Evolutionary conservation across 2,113 vertebrate species (phyloP).

Genomic region (Nerophis lumbriciformis): DNA sequence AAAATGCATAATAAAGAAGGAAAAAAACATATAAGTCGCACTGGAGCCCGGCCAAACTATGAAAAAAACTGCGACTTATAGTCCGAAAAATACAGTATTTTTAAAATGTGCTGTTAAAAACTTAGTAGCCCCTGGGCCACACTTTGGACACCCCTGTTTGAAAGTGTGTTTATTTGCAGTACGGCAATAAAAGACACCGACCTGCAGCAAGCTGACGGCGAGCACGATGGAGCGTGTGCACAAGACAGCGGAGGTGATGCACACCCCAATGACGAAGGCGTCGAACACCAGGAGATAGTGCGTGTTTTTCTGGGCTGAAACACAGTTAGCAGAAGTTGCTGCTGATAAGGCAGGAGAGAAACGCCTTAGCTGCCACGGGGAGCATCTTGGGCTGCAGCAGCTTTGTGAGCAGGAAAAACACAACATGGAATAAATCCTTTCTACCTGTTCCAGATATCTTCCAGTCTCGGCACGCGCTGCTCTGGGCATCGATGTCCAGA

Average conservation of each 20-base stretch:
- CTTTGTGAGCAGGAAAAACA: too few species aligned
- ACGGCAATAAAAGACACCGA: slow-evolving; percentile 42
- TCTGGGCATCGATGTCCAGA: slow-evolving; percentile 82
- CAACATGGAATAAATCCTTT: not conserved
- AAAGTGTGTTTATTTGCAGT: not conserved
- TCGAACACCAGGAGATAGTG: slow-evolving; percentile 87
- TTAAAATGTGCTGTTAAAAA: not conserved
- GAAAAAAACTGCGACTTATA: too few species aligned
- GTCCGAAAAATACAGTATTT: too few species aligned
- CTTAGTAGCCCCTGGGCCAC: too few species aligned
- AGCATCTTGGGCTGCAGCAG: not conserved
- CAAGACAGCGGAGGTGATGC: slow-evolving; percentile 82
- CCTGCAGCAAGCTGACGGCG: slow-evolving; percentile 83
- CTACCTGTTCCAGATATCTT: slow-evolving; percentile 85
- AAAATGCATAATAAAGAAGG: too few species aligned
- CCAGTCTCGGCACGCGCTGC: slow-evolving; percentile 81
- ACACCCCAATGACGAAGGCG: slow-evolving; percentile 82
- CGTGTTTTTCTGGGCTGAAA: slow-evolving; percentile 83
- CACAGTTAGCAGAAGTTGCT: not conserved
- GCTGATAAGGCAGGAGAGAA: slow-evolving; percentile 1
- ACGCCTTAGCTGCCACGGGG: slow-evolving; percentile 9
- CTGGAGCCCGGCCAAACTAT: too few species aligned
- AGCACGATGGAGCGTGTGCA: slow-evolving; percentile 89
- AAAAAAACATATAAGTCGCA: too few species aligned
- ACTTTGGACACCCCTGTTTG: too few species aligned